Base-by-base conservation (phyloP, 2,113 vertebrate species). In the Catharus minimus region DNA sequence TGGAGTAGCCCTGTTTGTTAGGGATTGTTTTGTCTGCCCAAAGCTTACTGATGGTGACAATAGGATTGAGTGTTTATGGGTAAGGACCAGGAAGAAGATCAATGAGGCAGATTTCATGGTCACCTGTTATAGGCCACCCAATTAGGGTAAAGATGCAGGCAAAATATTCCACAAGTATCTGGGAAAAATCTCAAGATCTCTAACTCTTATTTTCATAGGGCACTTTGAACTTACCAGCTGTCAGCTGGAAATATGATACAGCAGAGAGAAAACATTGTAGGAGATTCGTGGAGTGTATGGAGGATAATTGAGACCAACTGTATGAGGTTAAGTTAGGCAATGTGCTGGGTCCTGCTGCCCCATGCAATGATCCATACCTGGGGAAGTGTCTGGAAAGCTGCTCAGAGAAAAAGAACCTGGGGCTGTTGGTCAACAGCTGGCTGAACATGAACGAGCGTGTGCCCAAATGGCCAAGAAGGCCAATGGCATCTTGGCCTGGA, bases 381-480 rank as follows among this genome's bases (percentile, higher is more conserved):
- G 2, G 44, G 32, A 67, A 52, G 8, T 13, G 17, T 32, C 52
- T 67, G 82, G 38, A 75, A 67, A 38, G 21, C 6, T 67, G 22
- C 27, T 67, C 62, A 60, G 15, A 39, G 46, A n/a, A 28, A 53
- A 61, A 60, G n/a, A 53, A 39, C 23, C 22, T 23, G 23, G 23
- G 8, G 1, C 1, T 44, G 14, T 32, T 44, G 13, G 36, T 38
- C 17, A 36, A 17, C 24, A 58, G 44, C 52, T 33, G 9, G 7
- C 44, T 67, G 32, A 76, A 44, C 5, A 18, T 5, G 32, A 76
- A 11, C 11, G 26, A 52, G 9, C 0, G 0, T 27, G 32, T 67
- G 53, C 17, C 32, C 17, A 58, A 32, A 4, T 38, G 44, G 27
- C 32, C 12, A 7, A 52, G 22, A 52, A 38, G 36, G 53, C 14